Evolutionary conservation across 1,140 invertebrate genomes (phyloP).

Genomic region (Halyomorpha halys): DNA sequence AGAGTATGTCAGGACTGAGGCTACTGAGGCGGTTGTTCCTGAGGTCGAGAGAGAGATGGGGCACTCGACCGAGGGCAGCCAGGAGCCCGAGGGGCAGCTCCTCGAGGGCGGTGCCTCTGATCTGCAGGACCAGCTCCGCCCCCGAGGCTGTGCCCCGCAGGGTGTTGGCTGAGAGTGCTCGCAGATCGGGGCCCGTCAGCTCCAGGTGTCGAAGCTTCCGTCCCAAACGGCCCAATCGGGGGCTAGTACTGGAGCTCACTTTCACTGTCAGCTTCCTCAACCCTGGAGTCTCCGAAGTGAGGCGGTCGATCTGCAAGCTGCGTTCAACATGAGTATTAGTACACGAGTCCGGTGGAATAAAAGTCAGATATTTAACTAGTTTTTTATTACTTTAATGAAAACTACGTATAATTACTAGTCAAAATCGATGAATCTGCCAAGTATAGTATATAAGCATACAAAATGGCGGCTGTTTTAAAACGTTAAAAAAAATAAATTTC

Average conservation of each 20-base stretch:
- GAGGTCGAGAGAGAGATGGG: conserved; percentile 64
- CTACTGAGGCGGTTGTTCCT: conserved; percentile 69
- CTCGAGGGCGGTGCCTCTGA: conserved; percentile 60
- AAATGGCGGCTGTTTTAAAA: too few relatives aligned
- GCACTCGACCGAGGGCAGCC: conserved; percentile 56
- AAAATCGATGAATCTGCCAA: too few relatives aligned
- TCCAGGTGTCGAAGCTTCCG: conserved; percentile 69
- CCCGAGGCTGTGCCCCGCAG: conserved; percentile 45
- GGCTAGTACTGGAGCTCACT: conserved; percentile 39
- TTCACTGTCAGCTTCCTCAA: conserved; percentile 54
- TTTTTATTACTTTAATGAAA: too few relatives aligned
- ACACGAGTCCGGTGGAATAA: too few relatives aligned
- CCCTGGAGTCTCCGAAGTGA: background rate
- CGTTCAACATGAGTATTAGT: too few relatives aligned
- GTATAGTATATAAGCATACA: too few relatives aligned
- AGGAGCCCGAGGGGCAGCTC: conserved; percentile 69
- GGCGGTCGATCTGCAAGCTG: background rate
- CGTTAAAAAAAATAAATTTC: too few relatives aligned
- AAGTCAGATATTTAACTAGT: too few relatives aligned
- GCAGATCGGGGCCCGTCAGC: conserved; percentile 60
- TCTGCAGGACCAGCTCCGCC: conserved; percentile 59
- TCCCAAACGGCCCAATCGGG: conserved; percentile 39
- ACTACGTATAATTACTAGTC: too few relatives aligned
- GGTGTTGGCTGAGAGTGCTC: conserved; percentile 55
- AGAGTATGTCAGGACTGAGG: conserved; percentile 72